Evolutionary conservation across 1,140 invertebrate species (phyloP), one percentile per base, ranked within the genome.

Genomic region (Samia ricini): DNA sequence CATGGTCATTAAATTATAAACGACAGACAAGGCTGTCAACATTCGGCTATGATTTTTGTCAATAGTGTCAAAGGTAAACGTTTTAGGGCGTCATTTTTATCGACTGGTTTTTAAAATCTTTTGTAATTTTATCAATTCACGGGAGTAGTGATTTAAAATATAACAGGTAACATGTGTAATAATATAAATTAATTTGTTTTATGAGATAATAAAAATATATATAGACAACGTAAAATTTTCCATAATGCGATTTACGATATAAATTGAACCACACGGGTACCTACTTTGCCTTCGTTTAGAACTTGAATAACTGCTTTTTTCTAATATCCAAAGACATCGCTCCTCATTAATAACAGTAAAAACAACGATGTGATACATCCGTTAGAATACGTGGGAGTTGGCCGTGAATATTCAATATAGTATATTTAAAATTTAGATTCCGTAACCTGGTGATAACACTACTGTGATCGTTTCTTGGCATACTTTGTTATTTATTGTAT

Each of bases 341-440:
- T 61, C 50, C 21, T 57, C 42, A 65, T 56, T 66, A 33, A 69
- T 81, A 81, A 81, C 76, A 77, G 78, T 85, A 79, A 79, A 15
- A 10, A 42, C n/a, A 79, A 61, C 50, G 69, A 75, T 76, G 74
- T 78, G 77, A 71, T 75, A 81, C 79, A 73, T 79, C 79, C 81
- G 81, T 75, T 81, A 76, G 70, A 52, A 21, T 66, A 60, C 51
- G 79, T 67, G 75, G 79, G 78, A 76, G 78, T 55, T 59, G 60
- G 58, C 52, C 51, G 12, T 50, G 33, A 15, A 58, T 61, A 50
- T 68, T 19, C 42, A 5, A n/a, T 55, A 49, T 56, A 22, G 12
- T 1, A 18, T 36, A 33, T 12, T 58, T 29, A 6, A 8, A 1
- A 52, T 52, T 15, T 21, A 15, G 12, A 4, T 21, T 22, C 20